Evolutionary conservation across 2,113 vertebrate genomes (phyloP), one percentile per base, ranked within the genome.

Genomic region (Thinocorus orbignyianus): DNA sequence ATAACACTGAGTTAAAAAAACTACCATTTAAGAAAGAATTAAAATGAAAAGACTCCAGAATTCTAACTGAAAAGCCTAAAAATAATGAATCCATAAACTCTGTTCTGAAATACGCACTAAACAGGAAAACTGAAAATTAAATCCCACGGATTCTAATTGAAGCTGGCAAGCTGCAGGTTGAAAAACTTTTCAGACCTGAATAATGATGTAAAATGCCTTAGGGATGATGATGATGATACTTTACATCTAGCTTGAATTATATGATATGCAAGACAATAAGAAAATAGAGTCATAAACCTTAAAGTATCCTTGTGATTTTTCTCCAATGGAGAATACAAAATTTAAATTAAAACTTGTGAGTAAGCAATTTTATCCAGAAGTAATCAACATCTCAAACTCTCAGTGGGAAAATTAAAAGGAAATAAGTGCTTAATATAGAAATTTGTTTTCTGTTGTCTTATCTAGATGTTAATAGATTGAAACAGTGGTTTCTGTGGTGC

Each of bases 111-210:
- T 81, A 77, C 22, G 77, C 28, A 37, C 72, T 89, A 84, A 86
- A 83, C 17, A 77, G 22, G 26, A 86, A 79, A 69, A 57, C 19
- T 37, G 24, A 80, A 93, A 88, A 52, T 80, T 46, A 74, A 5
- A 78, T 71, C 39, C 15, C 14, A 26, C 54, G 65, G 48, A 64
- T 87, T 78, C 51, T 89, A 55, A 87, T 35, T 64, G n/a, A 85
- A 93, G 35, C 8, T 69, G 61, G 61, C 69, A 94, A 73, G 42
- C 19, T 58, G 37, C 41, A 74, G 13, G 66, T 68, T 62, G 35
- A 77, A 81, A 94, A 74, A 35, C 16, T 90, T 91, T 91, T 92
- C 69, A 70, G 57, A 91, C 51, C 55, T 78, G 81, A 74, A 89
- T 58, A 87, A 54, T 79, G 51, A 54, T 55, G 55, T 28, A 52